Evolutionary conservation across 2,797 vertebrate genomes (phyloP).

Genomic region (Lateolabrax maculatus): DNA sequence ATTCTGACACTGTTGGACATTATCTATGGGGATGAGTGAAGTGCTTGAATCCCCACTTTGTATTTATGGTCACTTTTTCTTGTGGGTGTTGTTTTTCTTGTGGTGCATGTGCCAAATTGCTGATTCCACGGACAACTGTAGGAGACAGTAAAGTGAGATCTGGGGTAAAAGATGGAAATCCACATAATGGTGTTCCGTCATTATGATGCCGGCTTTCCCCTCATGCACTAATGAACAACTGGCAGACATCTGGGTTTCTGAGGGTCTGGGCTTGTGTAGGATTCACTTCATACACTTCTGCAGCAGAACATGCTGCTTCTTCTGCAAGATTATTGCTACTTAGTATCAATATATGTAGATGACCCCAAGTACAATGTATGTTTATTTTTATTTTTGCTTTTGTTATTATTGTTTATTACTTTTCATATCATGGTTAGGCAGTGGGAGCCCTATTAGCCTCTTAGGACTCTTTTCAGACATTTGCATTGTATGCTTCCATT

Average conservation of each 20-base stretch:
- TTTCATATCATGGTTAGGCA: background rate
- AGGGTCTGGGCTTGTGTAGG: background rate
- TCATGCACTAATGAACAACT: background rate
- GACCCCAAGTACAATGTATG: background rate
- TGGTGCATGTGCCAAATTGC: background rate
- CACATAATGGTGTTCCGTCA: background rate
- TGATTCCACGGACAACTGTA: background rate
- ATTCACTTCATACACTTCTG: background rate
- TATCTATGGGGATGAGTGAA: background rate
- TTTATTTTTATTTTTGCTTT: background rate
- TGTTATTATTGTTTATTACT: background rate
- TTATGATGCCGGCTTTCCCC: background rate
- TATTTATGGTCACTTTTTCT: background rate
- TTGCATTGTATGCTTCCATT: background rate
- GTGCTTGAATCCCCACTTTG: background rate
- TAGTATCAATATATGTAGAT: too few species aligned
- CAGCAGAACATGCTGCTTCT: background rate
- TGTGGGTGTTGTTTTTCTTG: background rate
- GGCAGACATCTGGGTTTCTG: background rate
- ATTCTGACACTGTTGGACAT: background rate
- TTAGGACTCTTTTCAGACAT: background rate
- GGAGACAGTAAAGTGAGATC: background rate
- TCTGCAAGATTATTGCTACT: background rate
- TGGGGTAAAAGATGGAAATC: background rate
- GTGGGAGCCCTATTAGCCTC: background rate